Evolutionary conservation across 2,888 invertebrate genomes (phyloP), one percentile per base, ranked within the genome.

Genomic region (Litoditis marina): DNA sequence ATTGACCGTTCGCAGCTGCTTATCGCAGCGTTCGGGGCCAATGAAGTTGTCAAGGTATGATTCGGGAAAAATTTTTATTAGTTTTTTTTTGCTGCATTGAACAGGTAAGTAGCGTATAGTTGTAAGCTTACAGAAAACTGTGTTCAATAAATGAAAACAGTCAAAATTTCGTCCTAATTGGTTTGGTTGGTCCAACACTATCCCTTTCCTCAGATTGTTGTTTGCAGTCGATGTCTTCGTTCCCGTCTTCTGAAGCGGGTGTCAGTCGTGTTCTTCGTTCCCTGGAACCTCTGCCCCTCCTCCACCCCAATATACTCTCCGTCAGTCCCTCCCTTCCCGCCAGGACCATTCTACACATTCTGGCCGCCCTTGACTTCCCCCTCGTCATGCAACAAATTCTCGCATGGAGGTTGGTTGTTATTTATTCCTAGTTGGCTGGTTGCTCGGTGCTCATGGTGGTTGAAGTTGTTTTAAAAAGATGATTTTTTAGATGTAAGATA

Each of bases 281-380:
- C 0, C n/a, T 68, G 44, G 44, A 49, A 6, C 49, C 54, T 1
- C 57, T 57, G 30, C 39, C 56, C 1, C 46, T 65, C 0, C n/a
- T 65, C 27, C 59, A 60, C 44, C 68, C 64, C 1, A 25, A 22
- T 11, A 55, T 68, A 13, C 56, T 68, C 1, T 39, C 36, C 7
- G 46, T 59, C 3, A 51, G 32, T 28, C 39, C 31, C 4, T 30
- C 46, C 5, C 27, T 75, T 22, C 69, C 70, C 4, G 68, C 72
- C 0, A 67, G 71, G 31, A 76, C 76, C 8, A 46, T 93, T 50
- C 86, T 95, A 8, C 95, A 95, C 83, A 86, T 95, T 77, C 91
- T 93, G 34, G 92, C 94, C 8, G 91, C 91, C 16, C 86, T 95
- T 55, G 94, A 94, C 2, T 94, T 91, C 81, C 68, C 89, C 51